phyloP scores from a whole-genome alignment of 53 echinoderm and acorn worm genomes.

The Echinometra lucunter region DNA sequence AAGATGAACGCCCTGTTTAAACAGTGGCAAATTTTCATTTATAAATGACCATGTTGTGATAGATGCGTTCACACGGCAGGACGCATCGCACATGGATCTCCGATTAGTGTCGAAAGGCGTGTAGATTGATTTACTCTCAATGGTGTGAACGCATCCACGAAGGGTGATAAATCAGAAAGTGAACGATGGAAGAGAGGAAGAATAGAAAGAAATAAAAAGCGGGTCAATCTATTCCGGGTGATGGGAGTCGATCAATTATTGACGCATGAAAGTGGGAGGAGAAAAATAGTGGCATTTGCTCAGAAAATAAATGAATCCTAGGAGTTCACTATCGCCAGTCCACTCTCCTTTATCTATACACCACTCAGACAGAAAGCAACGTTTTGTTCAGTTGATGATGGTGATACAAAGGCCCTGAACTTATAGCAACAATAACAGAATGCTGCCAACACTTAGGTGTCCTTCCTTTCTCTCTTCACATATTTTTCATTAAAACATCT shows the following conservation, averaged over 20 bases:
- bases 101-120: background rate
- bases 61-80: background rate
- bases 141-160: background rate
- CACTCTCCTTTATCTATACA: background rate
- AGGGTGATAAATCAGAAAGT: slow-evolving; percentile 5
- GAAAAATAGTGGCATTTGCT: slow-evolving; percentile 39
- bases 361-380: background rate
- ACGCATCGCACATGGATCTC: background rate
- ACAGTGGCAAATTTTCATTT: background rate
- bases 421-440: background rate
- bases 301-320: slow-evolving; percentile 10
- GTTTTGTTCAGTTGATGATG: background rate
- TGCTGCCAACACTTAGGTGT: background rate
- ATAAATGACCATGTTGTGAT: background rate
- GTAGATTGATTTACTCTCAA: background rate
- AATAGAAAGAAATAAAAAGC: slow-evolving; percentile 34
- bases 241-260: slow-evolving; percentile 59
- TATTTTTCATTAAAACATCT: too few relatives aligned
- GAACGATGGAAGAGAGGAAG: slow-evolving; percentile 21
- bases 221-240: slow-evolving; percentile 56
- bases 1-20: slow-evolving; percentile 18
- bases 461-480: background rate
- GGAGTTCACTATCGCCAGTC: background rate
- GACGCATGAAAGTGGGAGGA: slow-evolving; percentile 18
- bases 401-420: background rate